phyloP scores from a whole-genome alignment of 2,113 vertebrate species.

The Mustelus asterias region DNA sequence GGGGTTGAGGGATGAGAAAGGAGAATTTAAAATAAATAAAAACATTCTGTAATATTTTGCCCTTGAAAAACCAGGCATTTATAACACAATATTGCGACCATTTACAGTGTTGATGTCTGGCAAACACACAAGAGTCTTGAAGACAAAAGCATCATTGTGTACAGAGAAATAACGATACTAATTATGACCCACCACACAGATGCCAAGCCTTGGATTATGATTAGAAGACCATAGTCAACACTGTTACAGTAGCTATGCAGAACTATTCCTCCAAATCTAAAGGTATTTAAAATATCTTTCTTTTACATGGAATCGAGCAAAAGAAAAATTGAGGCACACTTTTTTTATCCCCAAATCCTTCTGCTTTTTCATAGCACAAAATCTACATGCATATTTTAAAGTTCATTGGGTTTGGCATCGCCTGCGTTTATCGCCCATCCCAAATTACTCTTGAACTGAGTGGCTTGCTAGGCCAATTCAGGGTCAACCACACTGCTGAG shows the following conservation, averaged over 20 bases:
- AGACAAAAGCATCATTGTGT: slow-evolving; percentile 40
- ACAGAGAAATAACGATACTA: slow-evolving; percentile 55
- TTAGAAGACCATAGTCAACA: slow-evolving; percentile 46
- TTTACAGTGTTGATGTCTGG: slow-evolving; percentile 12
- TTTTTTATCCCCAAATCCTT: not conserved
- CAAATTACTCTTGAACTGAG: too few species aligned
- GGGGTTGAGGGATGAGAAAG: not conserved
- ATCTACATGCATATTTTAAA: too few species aligned
- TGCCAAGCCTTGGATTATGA: slow-evolving; percentile 47
- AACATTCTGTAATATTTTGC: slow-evolving; percentile 20
- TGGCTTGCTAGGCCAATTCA: too few species aligned
- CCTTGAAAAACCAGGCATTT: slow-evolving; percentile 13
- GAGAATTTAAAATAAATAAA: not conserved
- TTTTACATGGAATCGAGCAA: not conserved
- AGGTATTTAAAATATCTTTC: not conserved
- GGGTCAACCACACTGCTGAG: too few species aligned
- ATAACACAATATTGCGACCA: not conserved
- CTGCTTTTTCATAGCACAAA: not conserved
- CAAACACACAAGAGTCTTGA: slow-evolving; percentile 12
- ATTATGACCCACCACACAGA: slow-evolving; percentile 46
- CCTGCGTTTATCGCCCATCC: too few species aligned
- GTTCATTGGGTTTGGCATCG: too few species aligned
- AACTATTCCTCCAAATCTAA: slow-evolving; percentile 32
- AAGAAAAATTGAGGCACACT: not conserved
- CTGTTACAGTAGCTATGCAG: slow-evolving; percentile 39